Conservation (phyloP, 2,113 vertebrate genomes). For the Aleadryas rufinucha region DNA sequence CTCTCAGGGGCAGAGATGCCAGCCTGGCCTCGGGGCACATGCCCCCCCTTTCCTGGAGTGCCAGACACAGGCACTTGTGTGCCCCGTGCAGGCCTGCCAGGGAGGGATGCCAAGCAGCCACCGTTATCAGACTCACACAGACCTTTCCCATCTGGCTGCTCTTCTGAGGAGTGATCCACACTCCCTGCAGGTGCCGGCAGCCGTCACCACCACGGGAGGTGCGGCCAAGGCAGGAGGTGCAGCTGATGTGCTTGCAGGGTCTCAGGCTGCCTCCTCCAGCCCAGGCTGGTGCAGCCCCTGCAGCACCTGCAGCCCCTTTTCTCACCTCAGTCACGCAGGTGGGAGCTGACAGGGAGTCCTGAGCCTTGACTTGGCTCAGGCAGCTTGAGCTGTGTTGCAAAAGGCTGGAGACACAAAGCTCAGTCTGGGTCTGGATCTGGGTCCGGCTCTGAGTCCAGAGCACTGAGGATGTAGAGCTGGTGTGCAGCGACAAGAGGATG, state of each 20-base stretch:
- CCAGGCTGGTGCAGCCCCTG: background rate
- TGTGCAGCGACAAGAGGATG: background rate
- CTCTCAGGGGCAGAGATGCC: background rate
- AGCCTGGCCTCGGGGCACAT: rapidly evolving
- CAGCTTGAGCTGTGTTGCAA: background rate
- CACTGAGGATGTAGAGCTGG: background rate
- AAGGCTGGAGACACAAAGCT: background rate
- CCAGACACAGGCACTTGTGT: background rate
- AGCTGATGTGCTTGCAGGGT: background rate
- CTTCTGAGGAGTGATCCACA: background rate
- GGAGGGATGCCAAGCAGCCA: background rate
- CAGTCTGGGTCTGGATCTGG: background rate
- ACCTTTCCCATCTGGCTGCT: conserved; percentile 28
- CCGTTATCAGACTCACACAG: background rate
- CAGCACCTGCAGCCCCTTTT: background rate
- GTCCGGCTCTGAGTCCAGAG: background rate
- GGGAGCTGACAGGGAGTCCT: background rate
- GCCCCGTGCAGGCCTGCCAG: background rate
- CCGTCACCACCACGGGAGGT: rapidly evolving
- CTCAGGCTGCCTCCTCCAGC: background rate
- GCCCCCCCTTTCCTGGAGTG: background rate
- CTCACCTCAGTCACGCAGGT: background rate
- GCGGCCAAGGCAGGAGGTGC: background rate
- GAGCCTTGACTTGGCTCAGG: background rate
- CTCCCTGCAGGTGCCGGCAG: background rate